Conservation (phyloP, 2,113 vertebrate species). For the Australoheros scitulus region DNA sequence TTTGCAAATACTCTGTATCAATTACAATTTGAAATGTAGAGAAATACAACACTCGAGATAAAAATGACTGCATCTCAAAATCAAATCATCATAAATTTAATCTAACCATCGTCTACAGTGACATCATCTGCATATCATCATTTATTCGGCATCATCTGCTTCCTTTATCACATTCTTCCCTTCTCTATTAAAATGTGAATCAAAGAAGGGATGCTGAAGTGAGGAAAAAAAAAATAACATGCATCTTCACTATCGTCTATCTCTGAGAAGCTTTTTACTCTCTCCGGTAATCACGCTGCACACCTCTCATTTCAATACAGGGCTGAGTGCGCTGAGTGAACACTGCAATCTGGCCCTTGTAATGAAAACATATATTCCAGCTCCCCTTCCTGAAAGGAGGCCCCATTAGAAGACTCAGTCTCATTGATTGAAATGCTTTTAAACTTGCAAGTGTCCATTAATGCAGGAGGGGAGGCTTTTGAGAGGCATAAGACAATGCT, state of each 20-base stretch:
- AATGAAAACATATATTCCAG: slow-evolving; percentile 79
- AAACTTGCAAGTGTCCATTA: slow-evolving; percentile 74
- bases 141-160: background rate
- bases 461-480: slow-evolving; percentile 62
- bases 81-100: slow-evolving; percentile 28
- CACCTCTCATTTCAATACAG: slow-evolving; percentile 76
- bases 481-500: slow-evolving; percentile 56
- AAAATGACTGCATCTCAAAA: slow-evolving; percentile 16
- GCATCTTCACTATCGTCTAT: slow-evolving; percentile 49
- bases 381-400: slow-evolving; percentile 72
- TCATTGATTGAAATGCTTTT: slow-evolving; percentile 83
- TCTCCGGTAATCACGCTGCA: slow-evolving; percentile 65
- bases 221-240: background rate
- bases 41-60: background rate
- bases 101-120: background rate
- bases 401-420: slow-evolving; percentile 75
- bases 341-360: slow-evolving; percentile 68
- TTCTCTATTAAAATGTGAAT: slow-evolving; percentile 55
- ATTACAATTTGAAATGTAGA: background rate
- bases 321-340: slow-evolving; percentile 62
- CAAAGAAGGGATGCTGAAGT: slow-evolving; percentile 42
- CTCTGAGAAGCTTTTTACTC: slow-evolving; percentile 68
- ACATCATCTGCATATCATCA: slow-evolving; percentile 35
- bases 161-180: slow-evolving; percentile 36
- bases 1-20: background rate